These are phyloP conservation scores for Apis dorsata DNA, from an alignment of 1,140 invertebrate species.

Conservation along the genomic window DNA sequence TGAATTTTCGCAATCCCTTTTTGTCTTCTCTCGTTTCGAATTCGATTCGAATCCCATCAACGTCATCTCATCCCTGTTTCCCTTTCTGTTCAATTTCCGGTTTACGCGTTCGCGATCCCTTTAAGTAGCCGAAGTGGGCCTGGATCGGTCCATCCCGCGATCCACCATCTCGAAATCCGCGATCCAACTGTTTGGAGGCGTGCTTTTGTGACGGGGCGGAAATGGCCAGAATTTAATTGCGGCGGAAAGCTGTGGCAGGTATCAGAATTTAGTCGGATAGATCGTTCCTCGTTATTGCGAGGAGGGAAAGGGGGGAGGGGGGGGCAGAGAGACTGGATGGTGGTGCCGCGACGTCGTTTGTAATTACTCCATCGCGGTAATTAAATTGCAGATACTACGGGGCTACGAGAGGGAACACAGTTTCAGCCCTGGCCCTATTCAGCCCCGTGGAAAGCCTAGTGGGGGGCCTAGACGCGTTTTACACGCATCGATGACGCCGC, in stretches of 20 bases:
- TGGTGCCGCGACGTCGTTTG: conserved; percentile 40
- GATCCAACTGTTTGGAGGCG: background rate
- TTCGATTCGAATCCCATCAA: conserved; percentile 6
- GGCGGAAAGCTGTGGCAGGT: conserved; percentile 14
- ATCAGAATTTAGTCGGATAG: conserved; percentile 61
- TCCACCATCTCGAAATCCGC: too few relatives aligned
- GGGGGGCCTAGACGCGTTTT: conserved; percentile 5
- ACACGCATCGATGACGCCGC: conserved; percentile 24
- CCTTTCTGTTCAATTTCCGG: background rate
- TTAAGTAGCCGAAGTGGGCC: background rate
- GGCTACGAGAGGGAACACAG: conserved; percentile 16
- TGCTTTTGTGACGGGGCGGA: conserved; percentile 18
- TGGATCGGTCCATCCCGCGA: too few relatives aligned
- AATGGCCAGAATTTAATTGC: conserved; percentile 56
- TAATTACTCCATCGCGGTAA: conserved; percentile 57
- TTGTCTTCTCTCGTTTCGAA: background rate
- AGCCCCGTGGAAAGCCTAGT: background rate
- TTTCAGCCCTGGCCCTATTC: conserved; percentile 42
- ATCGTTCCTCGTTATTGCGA: conserved; percentile 56
- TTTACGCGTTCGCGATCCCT: conserved; percentile 1
- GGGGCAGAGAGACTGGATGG: conserved; percentile 35
- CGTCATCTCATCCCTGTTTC: background rate
- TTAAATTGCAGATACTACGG: conserved; percentile 55
- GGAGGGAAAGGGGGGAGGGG: background rate
- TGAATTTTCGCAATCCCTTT: too few relatives aligned